Base-by-base conservation (phyloP, 2,797 vertebrate species). In the Siniperca scherzeri region DNA sequence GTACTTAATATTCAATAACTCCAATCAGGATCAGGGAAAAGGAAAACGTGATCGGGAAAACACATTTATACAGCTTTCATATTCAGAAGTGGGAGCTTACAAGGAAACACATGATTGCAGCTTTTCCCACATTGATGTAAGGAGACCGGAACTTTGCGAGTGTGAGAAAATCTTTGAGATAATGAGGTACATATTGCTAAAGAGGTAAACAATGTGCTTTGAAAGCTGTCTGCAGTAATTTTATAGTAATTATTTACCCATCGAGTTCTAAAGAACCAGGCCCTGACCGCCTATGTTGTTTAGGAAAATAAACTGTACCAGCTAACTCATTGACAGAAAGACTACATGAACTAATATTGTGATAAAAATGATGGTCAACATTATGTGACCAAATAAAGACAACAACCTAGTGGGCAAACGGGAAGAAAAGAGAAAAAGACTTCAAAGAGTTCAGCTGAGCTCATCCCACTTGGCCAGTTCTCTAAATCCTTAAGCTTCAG, bases 401-500 rank as follows among this genome's bases (percentile, higher is more conserved):
- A 61, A 67, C 21, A 80, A 71, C 16, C 61, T 60, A 38, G 33
- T 61, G 52, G 57, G 68, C 36, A 61, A 70, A 78, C 71, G 53
- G 3, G 27, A 74, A 69, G 7, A 66, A 38, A 64, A 46, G 56
- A 60, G 40, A 46, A 56, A 48, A 62, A 4, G 3, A 62, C 56
- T 79, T 86, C 27, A 83, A 65, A 77, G 72, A 77, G 70, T 80
- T 85, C 16, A 67, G 74, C 69, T 65, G 52, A 86, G 75, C 84
- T 81, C 57, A 78, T 88, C 66, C 80, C 61, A 87, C 88, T 76
- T 88, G 74, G 83, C 74, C 12, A 21, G 50, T 68, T 79, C 69
- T 90, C 56, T 57, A 85, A 90, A 88, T 91, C 80, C 80, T 86
- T 80, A 68, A 86, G 78, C 71, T 81, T 71, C 67, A 87, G 87